Evolutionary conservation across 2,888 invertebrate genomes (phyloP).

Genomic region (Cerastis leucographa): DNA sequence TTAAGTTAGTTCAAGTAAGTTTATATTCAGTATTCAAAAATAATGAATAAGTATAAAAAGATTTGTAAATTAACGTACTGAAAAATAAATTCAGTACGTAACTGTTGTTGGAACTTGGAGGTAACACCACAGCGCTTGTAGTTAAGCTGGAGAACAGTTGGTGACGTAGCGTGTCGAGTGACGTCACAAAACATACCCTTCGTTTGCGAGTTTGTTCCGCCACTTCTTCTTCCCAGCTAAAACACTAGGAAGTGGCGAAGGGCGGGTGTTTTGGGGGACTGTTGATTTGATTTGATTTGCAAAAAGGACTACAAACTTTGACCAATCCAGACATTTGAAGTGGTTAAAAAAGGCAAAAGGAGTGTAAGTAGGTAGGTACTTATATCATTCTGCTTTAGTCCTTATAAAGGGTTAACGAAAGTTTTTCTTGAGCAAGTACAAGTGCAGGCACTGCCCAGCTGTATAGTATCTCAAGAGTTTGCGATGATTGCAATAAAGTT

Average conservation of each 20-base stretch:
- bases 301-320: neutral
- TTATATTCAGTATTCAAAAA: too few relatives aligned
- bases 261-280: too few relatives aligned
- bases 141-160: neutral
- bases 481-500: conserved; percentile 15
- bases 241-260: too few relatives aligned
- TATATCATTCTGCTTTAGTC: neutral
- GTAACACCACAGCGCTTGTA: neutral
- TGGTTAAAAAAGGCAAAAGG: neutral
- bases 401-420: neutral
- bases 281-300: too few relatives aligned
- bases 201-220: too few relatives aligned
- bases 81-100: too few relatives aligned
- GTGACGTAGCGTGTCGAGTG: neutral
- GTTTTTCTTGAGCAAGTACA: neutral
- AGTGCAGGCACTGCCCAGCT: neutral
- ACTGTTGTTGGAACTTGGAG: neutral
- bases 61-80: too few relatives aligned
- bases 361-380: neutral
- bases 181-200: neutral
- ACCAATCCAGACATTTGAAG: neutral
- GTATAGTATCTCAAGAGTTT: neutral
- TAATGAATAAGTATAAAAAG: too few relatives aligned
- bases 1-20: too few relatives aligned
- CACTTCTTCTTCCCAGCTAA: too few relatives aligned